Evolutionary conservation across 2,888 invertebrate genomes (phyloP).

Genomic region (Hylaea fasciaria): DNA sequence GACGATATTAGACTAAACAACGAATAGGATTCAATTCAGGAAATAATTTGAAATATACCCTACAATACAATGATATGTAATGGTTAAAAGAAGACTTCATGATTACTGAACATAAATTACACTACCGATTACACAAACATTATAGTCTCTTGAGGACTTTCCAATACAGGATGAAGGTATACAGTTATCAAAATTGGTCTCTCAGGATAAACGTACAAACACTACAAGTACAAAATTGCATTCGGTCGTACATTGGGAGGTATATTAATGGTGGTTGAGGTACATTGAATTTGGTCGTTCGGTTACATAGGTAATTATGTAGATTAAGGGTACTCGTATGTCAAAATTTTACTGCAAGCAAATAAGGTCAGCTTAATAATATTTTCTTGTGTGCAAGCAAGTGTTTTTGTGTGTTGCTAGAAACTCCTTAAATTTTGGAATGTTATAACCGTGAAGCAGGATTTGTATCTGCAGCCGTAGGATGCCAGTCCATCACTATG

Average conservation of each 20-base stretch:
- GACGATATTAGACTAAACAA: too few species aligned
- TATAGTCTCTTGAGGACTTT: constrained; percentile 14
- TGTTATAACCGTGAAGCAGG: too few species aligned
- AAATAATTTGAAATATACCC: constrained; percentile 1
- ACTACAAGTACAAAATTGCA: constrained; percentile 43
- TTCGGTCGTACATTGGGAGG: constrained; percentile 30
- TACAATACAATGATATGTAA: constrained; percentile 10
- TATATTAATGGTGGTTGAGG: constrained; percentile 9
- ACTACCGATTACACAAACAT: not conserved
- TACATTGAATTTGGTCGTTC: constrained; percentile 24
- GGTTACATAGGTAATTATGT: constrained; percentile 17
- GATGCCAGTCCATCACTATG: too few species aligned
- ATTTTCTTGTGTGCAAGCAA: too few species aligned
- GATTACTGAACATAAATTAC: constrained; percentile 11
- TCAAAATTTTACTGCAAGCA: constrained; percentile 1
- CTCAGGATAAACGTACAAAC: constrained; percentile 44
- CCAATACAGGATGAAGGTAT: constrained; percentile 32
- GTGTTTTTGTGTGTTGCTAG: too few species aligned
- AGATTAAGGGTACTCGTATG: not conserved
- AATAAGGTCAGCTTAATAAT: too few species aligned
- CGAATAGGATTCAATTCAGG: not conserved
- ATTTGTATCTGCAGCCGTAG: too few species aligned
- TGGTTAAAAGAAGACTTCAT: constrained; percentile 9
- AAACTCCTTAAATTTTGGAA: not conserved
- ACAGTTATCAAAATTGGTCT: constrained; percentile 56